Base-by-base conservation (phyloP, 1,140 invertebrate genomes). In the Berghia stephanieae region DNA sequence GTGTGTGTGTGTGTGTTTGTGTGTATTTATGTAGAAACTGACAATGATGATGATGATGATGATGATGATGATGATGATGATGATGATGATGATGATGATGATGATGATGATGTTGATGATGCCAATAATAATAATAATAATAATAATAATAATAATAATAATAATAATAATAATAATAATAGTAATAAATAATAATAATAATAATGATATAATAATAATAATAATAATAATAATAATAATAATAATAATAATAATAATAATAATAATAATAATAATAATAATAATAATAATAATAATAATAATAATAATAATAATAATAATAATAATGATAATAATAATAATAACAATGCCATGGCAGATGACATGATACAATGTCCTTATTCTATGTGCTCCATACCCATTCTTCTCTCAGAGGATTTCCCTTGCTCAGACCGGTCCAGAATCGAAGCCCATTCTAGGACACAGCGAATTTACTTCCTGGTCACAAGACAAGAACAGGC, bases 391-490 rank as follows among this genome's bases (percentile, higher is more conserved):
- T n/a, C n/a, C n/a, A n/a, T n/a, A n/a, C n/a, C n/a, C n/a, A n/a
- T n/a, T n/a, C n/a, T n/a, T 75, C 13, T 60, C 40, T 16, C 71
- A 82, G 81, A 75, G 18, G 49, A 66, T 46, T 78, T 44, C 21
- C 74, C 79, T 2, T 46, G 78, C 36, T 43, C 78, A 21, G 57
- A 69, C 43, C 42, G 75, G 5, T 69, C 63, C 42, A 78, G 78
- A 60, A 49, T 83, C 43, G 82, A 83, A 34, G 57, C 77, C 16
- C 82, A 86, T 43, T 79, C 79, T 10, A 82, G 79, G 34, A 83
- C 82, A 36, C 80, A 83, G 0, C 81, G 86, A 31, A 77, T 86
- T 40, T 44, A 82, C 31, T 82, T 87, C 38, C 74, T 81, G 43
- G 78, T 87, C 3, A 71, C 75, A 3, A 76, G 81, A n/a, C 69